Percentiles rank a stretch among this genome's conserved stretches.
Evolutionary conservation across 2,888 invertebrate genomes (phyloP).

Genomic region (Busseola fusca): DNA sequence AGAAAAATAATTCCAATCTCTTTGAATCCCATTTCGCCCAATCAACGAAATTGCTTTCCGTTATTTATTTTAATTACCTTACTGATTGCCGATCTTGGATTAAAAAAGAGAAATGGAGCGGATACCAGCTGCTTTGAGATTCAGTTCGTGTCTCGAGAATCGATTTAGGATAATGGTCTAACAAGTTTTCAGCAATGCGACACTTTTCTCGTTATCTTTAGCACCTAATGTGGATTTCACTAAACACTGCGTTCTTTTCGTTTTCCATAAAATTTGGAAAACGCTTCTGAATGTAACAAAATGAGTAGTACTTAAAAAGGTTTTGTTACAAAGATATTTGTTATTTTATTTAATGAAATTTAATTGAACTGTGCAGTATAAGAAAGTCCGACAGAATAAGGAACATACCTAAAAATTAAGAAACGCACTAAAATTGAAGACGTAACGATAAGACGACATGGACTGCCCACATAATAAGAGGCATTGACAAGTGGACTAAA

Average conservation of each 20-base stretch:
- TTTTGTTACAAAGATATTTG: too few relatives aligned
- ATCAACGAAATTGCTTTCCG: slow-evolving; percentile 46
- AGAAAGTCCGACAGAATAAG: too few relatives aligned
- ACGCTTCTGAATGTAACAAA: too few relatives aligned
- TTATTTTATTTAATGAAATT: too few relatives aligned
- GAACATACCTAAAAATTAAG: too few relatives aligned
- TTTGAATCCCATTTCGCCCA: slow-evolving; percentile 19
- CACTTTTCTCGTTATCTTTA: slow-evolving; percentile 47
- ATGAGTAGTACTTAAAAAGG: too few relatives aligned
- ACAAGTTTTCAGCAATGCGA: slow-evolving; percentile 53
- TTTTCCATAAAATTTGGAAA: too few relatives aligned
- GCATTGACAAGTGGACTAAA: too few relatives aligned
- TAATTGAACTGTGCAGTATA: too few relatives aligned
- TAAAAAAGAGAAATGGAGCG: slow-evolving; percentile 41
- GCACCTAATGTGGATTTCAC: not conserved
- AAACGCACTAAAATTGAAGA: too few relatives aligned
- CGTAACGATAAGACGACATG: too few relatives aligned
- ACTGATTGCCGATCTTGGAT: slow-evolving; percentile 50
- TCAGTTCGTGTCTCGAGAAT: slow-evolving; percentile 38
- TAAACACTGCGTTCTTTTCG: not conserved
- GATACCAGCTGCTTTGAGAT: slow-evolving; percentile 45
- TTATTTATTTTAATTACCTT: slow-evolving; percentile 57
- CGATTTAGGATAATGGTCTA: slow-evolving; percentile 53
- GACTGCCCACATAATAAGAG: too few relatives aligned
- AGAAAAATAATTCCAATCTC: slow-evolving; percentile 9